Evolutionary conservation across 2,797 vertebrate species (phyloP), one percentile per base, ranked within the genome.

Genomic region (Myiotriccus ornatus): DNA sequence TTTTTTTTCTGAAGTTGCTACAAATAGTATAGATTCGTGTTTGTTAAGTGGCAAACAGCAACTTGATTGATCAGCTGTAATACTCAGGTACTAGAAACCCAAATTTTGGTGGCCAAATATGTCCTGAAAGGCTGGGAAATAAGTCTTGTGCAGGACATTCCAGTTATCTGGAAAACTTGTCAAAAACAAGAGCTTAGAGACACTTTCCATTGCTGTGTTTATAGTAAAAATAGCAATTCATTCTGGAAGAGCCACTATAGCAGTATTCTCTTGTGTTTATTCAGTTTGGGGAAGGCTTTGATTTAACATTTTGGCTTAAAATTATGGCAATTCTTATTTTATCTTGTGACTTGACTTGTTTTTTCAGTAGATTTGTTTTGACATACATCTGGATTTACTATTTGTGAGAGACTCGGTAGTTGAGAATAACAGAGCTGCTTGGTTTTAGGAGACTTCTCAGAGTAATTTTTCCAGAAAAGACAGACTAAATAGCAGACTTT

Each of bases 361-460:
- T 65, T 14, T 63, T 76, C 52, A 30, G 39, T 67, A n/a, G 7
- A 15, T 64, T 55, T 87, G 23, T 32, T 87, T 79, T 80, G 59
- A 39, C 7, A 7, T 27, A 22, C 7, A 44, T 21, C 24, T 87
- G 27, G 2, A 77, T 88, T 84, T 55, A 15, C 55, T 79, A 32
- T 21, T 18, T 62, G 28, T 2, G 2, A 44, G 37, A 60, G 16
- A 32, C 13, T 49, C 1, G 0, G 34, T 57, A 64, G n/a, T 10
- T 63, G 30, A 44, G 47, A 93, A 20, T 3, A 60, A 12, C 18
- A 13, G 11, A 71, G 55, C 18, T 32, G 12, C 12, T 63, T 3
- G 1, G 10, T 30, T 79, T 79, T 73, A 52, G 9, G 44, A 76
- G 30, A 35, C 53, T 46, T 85, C 49, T 93, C 21, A 34, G 46